Conservation (phyloP, 1,140 invertebrate genomes). For the Mizuhopecten yessoensis region DNA sequence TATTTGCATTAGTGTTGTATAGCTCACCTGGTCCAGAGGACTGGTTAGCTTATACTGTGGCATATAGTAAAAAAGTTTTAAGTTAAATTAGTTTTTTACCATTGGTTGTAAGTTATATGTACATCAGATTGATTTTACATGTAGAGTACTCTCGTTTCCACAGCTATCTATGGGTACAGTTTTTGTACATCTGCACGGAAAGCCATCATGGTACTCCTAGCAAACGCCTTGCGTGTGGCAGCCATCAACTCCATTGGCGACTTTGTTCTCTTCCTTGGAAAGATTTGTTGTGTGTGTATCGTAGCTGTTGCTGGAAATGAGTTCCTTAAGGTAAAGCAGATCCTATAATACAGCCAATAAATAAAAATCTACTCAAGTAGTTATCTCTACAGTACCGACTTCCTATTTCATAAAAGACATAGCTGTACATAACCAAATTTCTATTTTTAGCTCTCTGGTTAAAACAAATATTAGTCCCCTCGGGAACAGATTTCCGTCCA, state of each 20-base stretch:
- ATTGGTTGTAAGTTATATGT: neutral
- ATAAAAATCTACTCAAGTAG: too few species aligned
- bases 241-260: conserved; percentile 97
- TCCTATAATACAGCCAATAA: too few species aligned
- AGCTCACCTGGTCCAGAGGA: too few species aligned
- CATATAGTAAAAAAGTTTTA: too few species aligned
- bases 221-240: conserved; percentile 93
- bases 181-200: conserved; percentile 88
- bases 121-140: neutral
- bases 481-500: too few species aligned
- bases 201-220: conserved; percentile 78
- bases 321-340: conserved; percentile 85
- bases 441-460: too few species aligned
- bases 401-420: too few species aligned
- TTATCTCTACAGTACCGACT: too few species aligned
- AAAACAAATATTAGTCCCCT: too few species aligned
- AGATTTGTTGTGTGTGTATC: conserved; percentile 90
- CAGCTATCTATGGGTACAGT: conserved; percentile 89
- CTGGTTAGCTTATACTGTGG: neutral
- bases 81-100: too few species aligned
- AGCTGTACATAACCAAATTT: too few species aligned
- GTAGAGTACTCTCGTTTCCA: conserved; percentile 55
- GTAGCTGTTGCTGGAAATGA: conserved; percentile 74
- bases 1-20: too few species aligned
- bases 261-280: conserved; percentile 96